A percentile compares a stretch with the other conserved stretches of the same genome.
Evolutionary conservation across 2,888 invertebrate species (phyloP).

Genomic region (Oscheius onirici): DNA sequence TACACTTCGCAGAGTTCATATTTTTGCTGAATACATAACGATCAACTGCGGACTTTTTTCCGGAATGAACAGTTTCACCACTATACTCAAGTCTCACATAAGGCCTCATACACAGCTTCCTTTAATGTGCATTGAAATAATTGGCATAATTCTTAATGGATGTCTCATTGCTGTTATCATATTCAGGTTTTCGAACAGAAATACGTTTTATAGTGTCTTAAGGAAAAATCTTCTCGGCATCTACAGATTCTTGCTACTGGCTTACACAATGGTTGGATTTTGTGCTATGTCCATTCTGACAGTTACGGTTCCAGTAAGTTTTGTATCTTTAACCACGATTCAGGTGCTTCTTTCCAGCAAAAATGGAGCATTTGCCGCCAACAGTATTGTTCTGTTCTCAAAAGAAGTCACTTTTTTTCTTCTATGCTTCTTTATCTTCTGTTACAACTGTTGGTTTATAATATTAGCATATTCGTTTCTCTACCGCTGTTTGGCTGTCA

Average conservation of each 20-base stretch:
- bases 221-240: constrained; percentile 7
- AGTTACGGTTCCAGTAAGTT: not conserved
- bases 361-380: not conserved
- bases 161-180: not conserved
- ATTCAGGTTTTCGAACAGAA: no score
- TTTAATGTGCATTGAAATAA: not conserved
- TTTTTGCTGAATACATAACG: no score
- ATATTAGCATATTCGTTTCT: constrained; percentile 3
- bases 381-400: constrained; percentile 1
- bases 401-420: not conserved
- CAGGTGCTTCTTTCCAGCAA: constrained; percentile 1
- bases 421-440: not conserved
- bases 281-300: not conserved
- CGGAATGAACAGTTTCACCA: no score
- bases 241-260: not conserved
- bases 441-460: not conserved
- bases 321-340: not conserved
- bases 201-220: not conserved
- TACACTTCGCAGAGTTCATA: no score
- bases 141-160: not conserved
- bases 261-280: constrained; percentile 6
- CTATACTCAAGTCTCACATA: no score
- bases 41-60: no score
- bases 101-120: not conserved
- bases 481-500: constrained; percentile 11